Evolutionary conservation across 2,888 invertebrate genomes (phyloP), one percentile per base, ranked within the genome.

Genomic region (Drosophila trichaetosa): DNA sequence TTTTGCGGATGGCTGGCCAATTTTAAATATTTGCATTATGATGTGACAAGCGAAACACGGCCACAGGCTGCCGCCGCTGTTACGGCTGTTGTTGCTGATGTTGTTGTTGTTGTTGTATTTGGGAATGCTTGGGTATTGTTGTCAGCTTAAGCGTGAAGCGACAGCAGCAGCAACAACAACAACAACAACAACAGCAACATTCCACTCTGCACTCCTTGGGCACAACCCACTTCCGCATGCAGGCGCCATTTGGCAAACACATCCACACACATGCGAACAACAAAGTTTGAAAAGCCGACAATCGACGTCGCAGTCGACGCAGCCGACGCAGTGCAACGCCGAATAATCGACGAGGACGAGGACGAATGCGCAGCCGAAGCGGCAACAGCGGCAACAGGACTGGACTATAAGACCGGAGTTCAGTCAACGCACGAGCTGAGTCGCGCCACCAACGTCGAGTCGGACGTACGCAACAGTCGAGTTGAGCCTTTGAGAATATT

Each of bases 11-110:
- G 65, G 58, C 29, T 51, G 51, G 56, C 51, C 72, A 82, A 87
- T 82, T 90, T 87, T 71, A 81, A 88, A 85, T 80, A 84, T 80
- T 86, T 74, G 79, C 83, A 83, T 82, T 86, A 83, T 74, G 89
- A 82, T 82, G 82, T 87, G 84, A 78, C 75, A 77, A 81, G 76
- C 69, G 74, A 75, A 74, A 76, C 73, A 68, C 56, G 62, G 65
- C 42, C 57, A 54, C 72, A 64, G 38, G 31, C 60, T 48, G 58
- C 21, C n/a, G 18, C 51, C 31, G 42, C 13, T 29, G 46, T 11
- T 53, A 21, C 54, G 33, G 4, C 5, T 42, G 42, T 5, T 42
- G 11, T 11, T 40, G 2, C 10, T 40, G 2, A 21, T 40, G 2
- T 11, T 49, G 29, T 29, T 18, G 51, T 52, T 29, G 34, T 33